Conservation (phyloP, 2,797 vertebrate species). For the Poecilia velifera region DNA sequence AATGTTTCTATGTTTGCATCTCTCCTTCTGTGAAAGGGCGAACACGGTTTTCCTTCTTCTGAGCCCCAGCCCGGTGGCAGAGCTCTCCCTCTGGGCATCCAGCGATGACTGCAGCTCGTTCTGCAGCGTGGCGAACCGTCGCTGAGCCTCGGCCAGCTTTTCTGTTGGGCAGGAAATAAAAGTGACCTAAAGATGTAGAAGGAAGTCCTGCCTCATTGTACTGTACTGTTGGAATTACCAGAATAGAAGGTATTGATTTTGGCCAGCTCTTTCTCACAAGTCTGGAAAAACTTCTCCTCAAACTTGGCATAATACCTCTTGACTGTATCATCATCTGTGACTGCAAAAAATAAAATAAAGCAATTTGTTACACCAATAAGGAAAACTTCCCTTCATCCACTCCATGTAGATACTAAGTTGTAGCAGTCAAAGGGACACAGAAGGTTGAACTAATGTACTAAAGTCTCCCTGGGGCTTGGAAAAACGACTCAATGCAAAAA, state of each 20-base stretch:
- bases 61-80: slow-evolving; percentile 80
- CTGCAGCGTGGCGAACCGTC: slow-evolving; percentile 94
- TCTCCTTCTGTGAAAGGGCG: slow-evolving; percentile 94
- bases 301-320: slow-evolving; percentile 97
- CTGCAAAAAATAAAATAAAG: slow-evolving; percentile 67
- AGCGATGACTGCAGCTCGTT: slow-evolving; percentile 96
- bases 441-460: background rate
- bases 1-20: slow-evolving; percentile 96
- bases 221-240: slow-evolving; percentile 77
- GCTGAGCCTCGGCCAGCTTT: slow-evolving; percentile 96
- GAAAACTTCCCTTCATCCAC: background rate
- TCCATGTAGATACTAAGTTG: background rate
- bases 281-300: slow-evolving; percentile 98
- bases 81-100: slow-evolving; percentile 94
- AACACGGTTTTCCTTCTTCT: slow-evolving; percentile 91
- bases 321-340: slow-evolving; percentile 94
- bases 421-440: background rate
- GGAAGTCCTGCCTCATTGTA: background rate
- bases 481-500: background rate
- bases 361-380: background rate
- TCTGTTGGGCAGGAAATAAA: slow-evolving; percentile 75
- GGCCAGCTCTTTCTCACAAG: slow-evolving; percentile 96
- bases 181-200: background rate
- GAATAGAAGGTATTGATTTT: slow-evolving; percentile 99
- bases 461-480: background rate